Conservation (phyloP, 2,797 vertebrate species). For the Hippopotamyrus pictus region DNA sequence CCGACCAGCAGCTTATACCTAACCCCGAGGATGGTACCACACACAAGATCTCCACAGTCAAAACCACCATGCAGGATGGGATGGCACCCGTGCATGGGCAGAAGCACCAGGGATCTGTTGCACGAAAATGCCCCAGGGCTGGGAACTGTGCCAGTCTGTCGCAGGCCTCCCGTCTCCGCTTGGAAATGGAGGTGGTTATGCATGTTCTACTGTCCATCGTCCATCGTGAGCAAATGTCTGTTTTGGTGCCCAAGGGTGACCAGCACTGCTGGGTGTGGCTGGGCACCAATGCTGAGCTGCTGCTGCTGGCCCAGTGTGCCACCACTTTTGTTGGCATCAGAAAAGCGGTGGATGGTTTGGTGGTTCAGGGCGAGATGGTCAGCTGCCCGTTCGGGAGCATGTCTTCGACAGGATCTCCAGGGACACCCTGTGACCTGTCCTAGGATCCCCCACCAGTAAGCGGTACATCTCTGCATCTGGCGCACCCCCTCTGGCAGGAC, state of each 20-base stretch:
- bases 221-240: slow-evolving; percentile 69
- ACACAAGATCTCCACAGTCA: slow-evolving; percentile 64
- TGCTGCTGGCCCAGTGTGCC: slow-evolving; percentile 55
- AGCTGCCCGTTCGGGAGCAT: slow-evolving; percentile 52
- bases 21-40: slow-evolving; percentile 61
- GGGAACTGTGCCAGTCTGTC: not conserved
- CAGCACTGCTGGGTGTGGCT: slow-evolving; percentile 86
- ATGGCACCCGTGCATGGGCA: slow-evolving; percentile 32
- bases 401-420: slow-evolving; percentile 58
- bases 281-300: slow-evolving; percentile 66
- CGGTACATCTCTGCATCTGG: slow-evolving; percentile 89
- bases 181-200: not conserved
- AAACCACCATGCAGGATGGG: slow-evolving; percentile 56
- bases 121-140: not conserved
- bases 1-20: slow-evolving; percentile 37
- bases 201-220: slow-evolving; percentile 64
- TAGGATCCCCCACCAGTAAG: slow-evolving; percentile 85
- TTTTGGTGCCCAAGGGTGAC: slow-evolving; percentile 75
- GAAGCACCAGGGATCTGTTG: not conserved
- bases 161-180: too few species aligned
- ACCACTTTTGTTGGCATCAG: slow-evolving; percentile 73
- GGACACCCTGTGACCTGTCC: slow-evolving; percentile 62
- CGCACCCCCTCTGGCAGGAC: slow-evolving; percentile 78
- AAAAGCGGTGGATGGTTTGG: slow-evolving; percentile 63
- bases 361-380: slow-evolving; percentile 62